Conservation (phyloP, 2,888 invertebrate genomes). For the Chesias legatella region DNA sequence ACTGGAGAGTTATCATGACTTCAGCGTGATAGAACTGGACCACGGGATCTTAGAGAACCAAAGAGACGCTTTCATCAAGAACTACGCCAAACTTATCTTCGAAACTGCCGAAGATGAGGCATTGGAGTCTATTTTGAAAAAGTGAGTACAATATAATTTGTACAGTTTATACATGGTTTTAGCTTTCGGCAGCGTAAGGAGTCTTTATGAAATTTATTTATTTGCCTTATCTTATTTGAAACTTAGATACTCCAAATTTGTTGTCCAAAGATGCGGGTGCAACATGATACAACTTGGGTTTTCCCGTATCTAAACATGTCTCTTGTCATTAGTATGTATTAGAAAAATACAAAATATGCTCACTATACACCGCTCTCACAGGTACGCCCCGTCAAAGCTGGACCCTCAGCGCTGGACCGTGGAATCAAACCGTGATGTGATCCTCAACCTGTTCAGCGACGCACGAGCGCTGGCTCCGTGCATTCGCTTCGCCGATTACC, state of each 20-base stretch:
- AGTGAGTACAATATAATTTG: conserved; percentile 65
- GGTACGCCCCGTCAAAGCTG: conserved; percentile 80
- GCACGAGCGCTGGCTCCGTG: conserved; percentile 92
- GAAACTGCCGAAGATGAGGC: conserved; percentile 87
- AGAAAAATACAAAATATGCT: too few relatives aligned
- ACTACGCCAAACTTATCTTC: conserved; percentile 89
- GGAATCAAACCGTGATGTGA: conserved; percentile 86
- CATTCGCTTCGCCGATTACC: conserved; percentile 87
- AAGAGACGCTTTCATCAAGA: conserved; percentile 86
- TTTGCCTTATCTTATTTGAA: too few relatives aligned
- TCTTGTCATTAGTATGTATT: too few relatives aligned
- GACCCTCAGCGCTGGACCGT: conserved; percentile 79
- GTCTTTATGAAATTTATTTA: too few relatives aligned
- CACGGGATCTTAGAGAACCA: conserved; percentile 88
- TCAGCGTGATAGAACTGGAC: conserved; percentile 85
- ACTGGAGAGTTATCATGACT: conserved; percentile 88
- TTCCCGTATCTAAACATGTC: too few relatives aligned
- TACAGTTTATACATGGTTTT: too few relatives aligned
- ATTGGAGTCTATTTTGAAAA: conserved; percentile 82
- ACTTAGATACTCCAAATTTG: too few relatives aligned
- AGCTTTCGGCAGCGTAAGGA: too few relatives aligned
- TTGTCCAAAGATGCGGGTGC: too few relatives aligned
- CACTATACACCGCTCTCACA: too few relatives aligned
- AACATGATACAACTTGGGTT: too few relatives aligned
- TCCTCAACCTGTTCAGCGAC: conserved; percentile 94